These are phyloP conservation scores for Heteromormyrus szaboi DNA, from an alignment of 2,797 vertebrate species.

Conservation along the genomic window DNA sequence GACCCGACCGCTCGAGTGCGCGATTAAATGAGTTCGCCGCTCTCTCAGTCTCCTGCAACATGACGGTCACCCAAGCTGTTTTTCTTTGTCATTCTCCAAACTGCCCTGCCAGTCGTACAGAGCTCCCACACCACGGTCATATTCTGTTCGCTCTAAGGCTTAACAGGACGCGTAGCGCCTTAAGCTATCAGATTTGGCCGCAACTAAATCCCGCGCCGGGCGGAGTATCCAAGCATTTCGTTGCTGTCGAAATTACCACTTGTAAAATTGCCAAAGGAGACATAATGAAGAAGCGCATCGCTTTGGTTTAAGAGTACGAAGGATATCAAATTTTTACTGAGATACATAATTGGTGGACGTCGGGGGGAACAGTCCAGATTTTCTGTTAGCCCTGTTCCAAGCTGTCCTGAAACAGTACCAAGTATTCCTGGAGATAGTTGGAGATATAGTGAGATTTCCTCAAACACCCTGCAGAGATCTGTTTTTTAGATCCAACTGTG, in stretches of 20 bases:
- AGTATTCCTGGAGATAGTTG: not conserved
- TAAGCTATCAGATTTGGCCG: not conserved
- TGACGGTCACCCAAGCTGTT: conserved; percentile 31
- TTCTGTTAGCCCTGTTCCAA: not conserved
- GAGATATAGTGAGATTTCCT: not conserved
- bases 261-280: not conserved
- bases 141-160: not conserved
- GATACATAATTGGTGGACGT: not conserved
- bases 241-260: not conserved
- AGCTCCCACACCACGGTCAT: not conserved
- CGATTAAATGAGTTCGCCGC: conserved; percentile 44
- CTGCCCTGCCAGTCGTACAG: not conserved
- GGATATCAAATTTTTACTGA: not conserved
- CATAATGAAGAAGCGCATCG: not conserved
- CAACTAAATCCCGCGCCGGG: not conserved
- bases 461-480: conserved; percentile 7
- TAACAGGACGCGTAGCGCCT: not conserved
- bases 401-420: not conserved
- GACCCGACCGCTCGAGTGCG: conserved; percentile 49
- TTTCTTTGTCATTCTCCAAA: not conserved
- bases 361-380: not conserved
- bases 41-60: conserved; percentile 37
- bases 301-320: not conserved
- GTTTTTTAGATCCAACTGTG: conserved; percentile 12
- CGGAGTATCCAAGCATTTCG: not conserved